These are phyloP conservation scores for Lepidurus packardi DNA, from an alignment of 1,140 invertebrate species.

Conservation along the genomic window DNA sequence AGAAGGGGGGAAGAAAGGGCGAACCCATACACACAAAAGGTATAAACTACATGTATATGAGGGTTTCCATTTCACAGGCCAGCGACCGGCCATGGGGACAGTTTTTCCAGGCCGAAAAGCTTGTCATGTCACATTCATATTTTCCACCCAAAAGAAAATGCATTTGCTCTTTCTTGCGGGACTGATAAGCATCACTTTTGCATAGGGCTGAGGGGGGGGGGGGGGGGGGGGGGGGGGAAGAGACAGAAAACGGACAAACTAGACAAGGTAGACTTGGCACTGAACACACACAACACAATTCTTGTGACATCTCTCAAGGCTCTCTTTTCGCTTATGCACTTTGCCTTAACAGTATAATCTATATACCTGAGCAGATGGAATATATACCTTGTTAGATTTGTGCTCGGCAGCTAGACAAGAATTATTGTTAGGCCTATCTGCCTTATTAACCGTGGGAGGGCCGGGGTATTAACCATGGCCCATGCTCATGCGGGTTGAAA, in stretches of 20 bases:
- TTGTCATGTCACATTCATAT: slow-evolving; percentile 18
- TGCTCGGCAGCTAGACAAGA: background rate
- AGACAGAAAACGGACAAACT: background rate
- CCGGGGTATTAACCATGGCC: too few relatives aligned
- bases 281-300: background rate
- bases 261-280: background rate
- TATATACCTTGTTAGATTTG: background rate
- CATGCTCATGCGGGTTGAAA: too few relatives aligned
- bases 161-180: background rate
- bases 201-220: background rate
- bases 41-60: background rate
- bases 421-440: background rate
- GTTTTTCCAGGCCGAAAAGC: slow-evolving; percentile 21
- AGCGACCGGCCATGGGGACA: slow-evolving; percentile 14
- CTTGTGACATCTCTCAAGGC: background rate
- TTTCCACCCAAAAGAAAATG: background rate
- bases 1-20: background rate
- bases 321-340: too few relatives aligned
- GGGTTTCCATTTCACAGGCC: slow-evolving; percentile 18
- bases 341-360: background rate
- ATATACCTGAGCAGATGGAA: background rate
- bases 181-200: slow-evolving; percentile 10
- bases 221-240: background rate
- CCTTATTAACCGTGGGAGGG: background rate
- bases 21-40: background rate